Percentiles rank a stretch among this genome's conserved stretches.
phyloP scores from a whole-genome alignment of 2,888 invertebrate genomes.

The Drosophila lacicola region DNA sequence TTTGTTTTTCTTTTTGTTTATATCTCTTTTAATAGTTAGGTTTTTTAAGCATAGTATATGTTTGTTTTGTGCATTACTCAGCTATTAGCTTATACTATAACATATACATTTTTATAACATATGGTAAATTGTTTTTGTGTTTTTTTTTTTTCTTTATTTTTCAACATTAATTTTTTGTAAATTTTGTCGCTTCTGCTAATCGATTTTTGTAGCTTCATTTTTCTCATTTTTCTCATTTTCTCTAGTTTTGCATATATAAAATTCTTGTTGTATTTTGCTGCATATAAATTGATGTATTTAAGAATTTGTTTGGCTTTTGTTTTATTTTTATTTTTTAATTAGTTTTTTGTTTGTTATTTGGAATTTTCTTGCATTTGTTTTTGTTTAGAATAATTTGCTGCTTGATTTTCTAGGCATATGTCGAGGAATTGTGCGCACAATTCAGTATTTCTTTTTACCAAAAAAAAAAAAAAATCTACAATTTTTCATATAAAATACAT shows the following conservation, averaged over 20 bases:
- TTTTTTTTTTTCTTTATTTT: conserved; percentile 35
- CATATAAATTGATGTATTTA: conserved; percentile 16
- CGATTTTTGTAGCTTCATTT: conserved; percentile 15
- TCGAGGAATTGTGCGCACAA: conserved; percentile 31
- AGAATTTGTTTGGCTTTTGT: conserved; percentile 48
- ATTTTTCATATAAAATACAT: conserved; percentile 63
- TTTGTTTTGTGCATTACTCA: conserved; percentile 59
- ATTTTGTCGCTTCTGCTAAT: conserved; percentile 48
- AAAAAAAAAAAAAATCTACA: conserved; percentile 41
- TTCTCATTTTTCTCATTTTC: conserved; percentile 10
- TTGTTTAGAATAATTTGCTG: conserved; percentile 39
- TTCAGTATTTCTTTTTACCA: conserved; percentile 24
- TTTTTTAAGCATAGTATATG: conserved; percentile 71
- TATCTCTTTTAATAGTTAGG: conserved; percentile 67
- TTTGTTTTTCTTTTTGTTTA: conserved; percentile 12
- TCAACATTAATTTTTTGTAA: conserved; percentile 35
- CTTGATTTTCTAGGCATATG: conserved; percentile 23
- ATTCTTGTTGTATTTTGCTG: conserved; percentile 44
- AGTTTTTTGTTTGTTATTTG: conserved; percentile 37
- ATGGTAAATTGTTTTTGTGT: conserved; percentile 52
- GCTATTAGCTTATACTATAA: conserved; percentile 68
- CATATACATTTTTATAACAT: conserved; percentile 67
- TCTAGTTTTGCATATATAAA: conserved; percentile 36
- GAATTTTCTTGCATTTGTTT: conserved; percentile 48
- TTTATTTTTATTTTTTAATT: conserved; percentile 7